A percentile compares a stretch with the other conserved stretches of the same genome.
Evolutionary conservation across 2,888 invertebrate genomes (phyloP).

Genomic region (Nemoura dubitans): DNA sequence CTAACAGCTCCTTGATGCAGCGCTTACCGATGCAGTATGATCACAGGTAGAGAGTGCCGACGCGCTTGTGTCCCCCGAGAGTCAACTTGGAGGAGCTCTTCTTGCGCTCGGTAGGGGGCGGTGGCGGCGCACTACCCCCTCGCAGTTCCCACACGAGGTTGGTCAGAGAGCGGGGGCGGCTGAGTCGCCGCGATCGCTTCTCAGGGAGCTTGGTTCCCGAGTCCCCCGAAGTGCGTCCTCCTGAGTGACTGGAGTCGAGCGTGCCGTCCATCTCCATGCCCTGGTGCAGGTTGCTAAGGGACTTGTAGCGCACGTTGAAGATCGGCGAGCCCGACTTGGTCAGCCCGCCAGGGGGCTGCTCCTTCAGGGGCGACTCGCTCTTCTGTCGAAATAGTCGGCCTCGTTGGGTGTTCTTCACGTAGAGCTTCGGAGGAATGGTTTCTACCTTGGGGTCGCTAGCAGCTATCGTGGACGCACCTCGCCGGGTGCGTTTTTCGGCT

Average conservation of each 20-base stretch:
- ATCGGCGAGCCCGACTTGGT: conserved; percentile 78
- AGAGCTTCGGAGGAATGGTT: conserved; percentile 63
- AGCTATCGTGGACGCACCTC: conserved; percentile 62
- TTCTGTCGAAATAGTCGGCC: conserved; percentile 75
- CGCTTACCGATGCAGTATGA: conserved; percentile 30
- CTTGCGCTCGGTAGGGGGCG: conserved; percentile 61
- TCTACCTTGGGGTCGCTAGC: conserved; percentile 18
- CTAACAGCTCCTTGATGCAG: neutral
- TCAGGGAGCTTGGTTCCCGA: conserved; percentile 84
- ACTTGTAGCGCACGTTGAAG: conserved; percentile 77
- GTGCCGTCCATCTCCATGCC: conserved; percentile 75
- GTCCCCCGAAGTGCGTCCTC: conserved; percentile 86
- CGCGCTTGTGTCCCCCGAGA: conserved; percentile 66
- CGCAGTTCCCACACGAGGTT: conserved; percentile 84
- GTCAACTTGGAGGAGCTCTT: conserved; percentile 65
- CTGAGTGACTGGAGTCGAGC: conserved; percentile 89
- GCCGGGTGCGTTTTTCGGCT: conserved; percentile 76
- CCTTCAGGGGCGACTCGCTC: conserved; percentile 77
- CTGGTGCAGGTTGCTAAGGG: conserved; percentile 69
- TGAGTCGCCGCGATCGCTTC: conserved; percentile 78
- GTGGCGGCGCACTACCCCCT: conserved; percentile 54
- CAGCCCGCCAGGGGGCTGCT: conserved; percentile 68
- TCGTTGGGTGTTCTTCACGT: conserved; percentile 76
- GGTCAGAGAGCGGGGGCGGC: conserved; percentile 85
- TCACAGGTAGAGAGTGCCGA: conserved; percentile 68